Evolutionary conservation across 2,888 invertebrate genomes (phyloP), one percentile per base, ranked within the genome.

Genomic region (Pinctada fucata): DNA sequence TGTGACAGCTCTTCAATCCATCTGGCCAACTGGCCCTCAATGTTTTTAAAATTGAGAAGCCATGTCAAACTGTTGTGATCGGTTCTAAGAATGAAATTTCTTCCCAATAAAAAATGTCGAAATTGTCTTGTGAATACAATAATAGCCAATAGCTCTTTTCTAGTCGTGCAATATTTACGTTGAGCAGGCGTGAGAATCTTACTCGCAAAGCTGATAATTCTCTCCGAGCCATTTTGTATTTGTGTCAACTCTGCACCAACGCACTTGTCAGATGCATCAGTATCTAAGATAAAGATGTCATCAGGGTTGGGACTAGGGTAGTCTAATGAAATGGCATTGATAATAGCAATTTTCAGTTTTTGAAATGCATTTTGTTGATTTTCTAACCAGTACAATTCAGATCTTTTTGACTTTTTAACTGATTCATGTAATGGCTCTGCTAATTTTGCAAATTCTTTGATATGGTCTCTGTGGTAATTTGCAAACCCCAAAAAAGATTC

Each of bases 1-100:
- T 84, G 84, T 2, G 74, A 66, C 3, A 86, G 16, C 64, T 84
- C 83, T 16, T 84, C 83, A 4, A 83, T 6, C 85, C 84, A 84
- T 45, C 81, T 69, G 52, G 58, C 71, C 2, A 72, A n/a, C 10
- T 75, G 75, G 6, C 10, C 68, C 13, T 67, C 45, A 3, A 47
- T 45, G 50, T n/a, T 68, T 45, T 31, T 68, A 16, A 47, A 68
- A 75, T 45, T 31, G 0, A 52, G n/a, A 1, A 45, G 8, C 52
- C 70, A 70, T 16, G 65, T 76, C 13, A 76, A 49, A 48, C 70
- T 70, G 16, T 68, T 31, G 5, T 82, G 82, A n/a, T 81, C 79
- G 8, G 76, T 76, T n/a, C 79, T 50, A 3, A 81, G 2, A 2
- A 71, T 48, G 45, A 81, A 79, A 5, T 31, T n/a, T 47, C 67